A percentile compares a stretch with the other conserved stretches of the same genome.
Evolutionary conservation across 2,888 invertebrate genomes (phyloP).

Genomic region (Lepidocyrtoides sp.): DNA sequence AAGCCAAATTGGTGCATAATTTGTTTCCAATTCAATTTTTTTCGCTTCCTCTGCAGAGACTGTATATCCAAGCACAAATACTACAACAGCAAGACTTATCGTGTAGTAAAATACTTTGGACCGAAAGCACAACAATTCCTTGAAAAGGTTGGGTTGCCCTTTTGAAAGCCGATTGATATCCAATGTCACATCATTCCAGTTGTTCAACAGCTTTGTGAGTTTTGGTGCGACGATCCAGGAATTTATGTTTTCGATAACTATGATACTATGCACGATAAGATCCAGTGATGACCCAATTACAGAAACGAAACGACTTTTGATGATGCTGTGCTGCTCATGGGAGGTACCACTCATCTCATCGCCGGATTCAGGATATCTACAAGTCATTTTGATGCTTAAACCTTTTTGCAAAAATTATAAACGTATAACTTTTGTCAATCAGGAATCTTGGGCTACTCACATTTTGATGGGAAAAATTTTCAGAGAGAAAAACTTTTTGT

Average conservation of each 20-base stretch:
- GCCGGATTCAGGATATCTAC: no score
- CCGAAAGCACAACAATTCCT: neutral
- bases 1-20: neutral
- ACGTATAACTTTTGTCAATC: no score
- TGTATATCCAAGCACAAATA: neutral
- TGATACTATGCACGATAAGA: neutral
- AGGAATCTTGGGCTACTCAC: no score
- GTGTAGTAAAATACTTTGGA: neutral
- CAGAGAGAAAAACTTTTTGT: neutral
- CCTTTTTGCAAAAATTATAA: no score
- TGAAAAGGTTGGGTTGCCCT: neutral
- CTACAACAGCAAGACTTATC: neutral
- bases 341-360: no score
- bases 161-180: neutral
- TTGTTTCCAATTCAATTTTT: neutral
- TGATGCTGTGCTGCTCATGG: neutral
- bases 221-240: neutral
- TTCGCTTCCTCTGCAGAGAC: no score
- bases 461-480: neutral
- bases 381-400: no score
- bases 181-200: conserved; percentile 10
- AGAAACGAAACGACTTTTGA: neutral
- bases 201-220: neutral
- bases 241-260: neutral
- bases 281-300: conserved; percentile 24